Base-by-base conservation (phyloP, 2,797 vertebrate species). In the Antennarius maculatus region DNA sequence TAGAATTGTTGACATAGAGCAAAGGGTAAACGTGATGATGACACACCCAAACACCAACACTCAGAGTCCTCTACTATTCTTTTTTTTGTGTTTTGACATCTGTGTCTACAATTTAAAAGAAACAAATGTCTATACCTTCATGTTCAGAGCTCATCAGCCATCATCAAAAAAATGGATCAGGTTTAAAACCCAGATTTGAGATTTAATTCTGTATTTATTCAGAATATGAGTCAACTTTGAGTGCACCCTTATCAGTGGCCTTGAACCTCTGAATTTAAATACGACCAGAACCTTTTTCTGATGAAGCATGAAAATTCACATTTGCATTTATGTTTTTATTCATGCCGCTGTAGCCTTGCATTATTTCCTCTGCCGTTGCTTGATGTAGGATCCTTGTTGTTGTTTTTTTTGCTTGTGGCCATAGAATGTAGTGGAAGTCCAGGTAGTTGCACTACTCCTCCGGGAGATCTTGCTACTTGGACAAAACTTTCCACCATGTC, bases 401-500 rank as follows among this genome's bases (percentile, higher is more conserved):
- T 31, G n/a, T n/a, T 34, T 34, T 34, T 34, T 34, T 66, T 62
- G 61, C 71, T 71, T 16, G 49, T 42, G 77, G 71, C 77, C 63
- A 61, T 79, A 28, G 42, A 59, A 57, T 77, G 71, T 53, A 63
- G 76, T 84, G 51, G 69, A 28, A 51, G 31, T 52, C 12, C 50
- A 52, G 50, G 50, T 52, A 29, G 13, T 27, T 29, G 50, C 50
- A 15, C 50, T 28, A 1, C 28, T 84, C 78, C 74, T 64, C 46
- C 7, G 82, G 52, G 71, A 85, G 62, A 43, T 74, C 62, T 61
- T 83, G 65, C 61, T 79, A 63, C 77, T 77, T 69, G 54, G 81
- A 83, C 74, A 84, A 77, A 89, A 84, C 76, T 77, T 88, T 85
- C 74, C 53, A 53, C 59, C 45, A 37, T 79, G 66, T 83, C 75